These are phyloP conservation scores for Prionailurus bengalensis DNA, from an alignment of 2,113 vertebrate genomes.

Conservation along the genomic window DNA sequence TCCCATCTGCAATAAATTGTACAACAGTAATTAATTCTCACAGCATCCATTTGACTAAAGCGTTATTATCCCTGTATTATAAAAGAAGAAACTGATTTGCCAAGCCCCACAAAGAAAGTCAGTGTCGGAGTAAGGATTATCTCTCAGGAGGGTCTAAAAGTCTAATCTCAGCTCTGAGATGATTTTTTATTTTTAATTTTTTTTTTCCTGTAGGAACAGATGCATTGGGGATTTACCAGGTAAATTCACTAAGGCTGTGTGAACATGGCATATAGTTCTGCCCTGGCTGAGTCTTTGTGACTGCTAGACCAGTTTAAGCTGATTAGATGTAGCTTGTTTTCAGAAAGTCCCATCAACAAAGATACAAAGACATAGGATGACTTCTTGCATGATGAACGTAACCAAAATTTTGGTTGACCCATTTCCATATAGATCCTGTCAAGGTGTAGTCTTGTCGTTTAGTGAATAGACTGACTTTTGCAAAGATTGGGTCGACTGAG, in stretches of 20 bases:
- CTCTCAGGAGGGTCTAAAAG: conserved; percentile 78
- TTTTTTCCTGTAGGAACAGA: conserved; percentile 63
- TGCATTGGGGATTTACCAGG: conserved; percentile 67
- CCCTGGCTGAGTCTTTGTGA: not conserved
- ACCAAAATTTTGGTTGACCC: not conserved
- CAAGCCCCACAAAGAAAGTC: conserved; percentile 78
- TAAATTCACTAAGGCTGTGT: conserved; percentile 41
- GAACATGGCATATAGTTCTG: not conserved
- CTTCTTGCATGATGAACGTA: not conserved
- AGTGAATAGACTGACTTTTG: not conserved
- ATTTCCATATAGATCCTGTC: not conserved
- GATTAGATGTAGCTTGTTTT: conserved; percentile 33
- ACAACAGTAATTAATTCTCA: conserved; percentile 83
- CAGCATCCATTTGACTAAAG: conserved; percentile 81
- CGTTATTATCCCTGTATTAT: conserved; percentile 79
- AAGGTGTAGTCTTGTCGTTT: not conserved
- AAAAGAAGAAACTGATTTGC: conserved; percentile 76
- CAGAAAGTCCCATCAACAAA: not conserved
- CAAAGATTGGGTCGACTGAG: not conserved
- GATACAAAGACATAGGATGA: not conserved
- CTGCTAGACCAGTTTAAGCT: conserved; percentile 31
- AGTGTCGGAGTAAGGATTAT: conserved; percentile 78
- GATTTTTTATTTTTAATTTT: conserved; percentile 70
- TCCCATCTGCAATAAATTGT: conserved; percentile 72
- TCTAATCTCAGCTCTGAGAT: conserved; percentile 78